Evolutionary conservation across 2,888 invertebrate genomes (phyloP).

Genomic region (Microctonus hyperodae): DNA sequence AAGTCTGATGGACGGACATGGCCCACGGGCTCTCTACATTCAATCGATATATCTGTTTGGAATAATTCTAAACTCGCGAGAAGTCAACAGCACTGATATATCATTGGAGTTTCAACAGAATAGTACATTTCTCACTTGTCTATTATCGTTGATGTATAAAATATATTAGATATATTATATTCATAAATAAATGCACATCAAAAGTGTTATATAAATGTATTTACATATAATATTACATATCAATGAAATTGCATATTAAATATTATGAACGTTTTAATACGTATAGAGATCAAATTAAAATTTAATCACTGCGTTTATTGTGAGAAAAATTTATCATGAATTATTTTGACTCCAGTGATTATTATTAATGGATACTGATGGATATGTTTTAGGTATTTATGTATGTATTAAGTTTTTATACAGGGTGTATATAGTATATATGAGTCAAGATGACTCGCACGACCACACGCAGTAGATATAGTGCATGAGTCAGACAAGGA

Average conservation of each 20-base stretch:
- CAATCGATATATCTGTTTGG: constrained; percentile 46
- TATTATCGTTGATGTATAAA: not conserved
- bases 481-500: constrained; percentile 39
- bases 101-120: too few relatives aligned
- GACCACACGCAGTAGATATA: constrained; percentile 34
- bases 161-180: not conserved
- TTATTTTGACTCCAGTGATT: not conserved
- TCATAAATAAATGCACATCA: not conserved
- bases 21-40: constrained; percentile 43
- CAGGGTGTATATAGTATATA: not conserved
- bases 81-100: not conserved
- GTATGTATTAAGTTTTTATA: not conserved
- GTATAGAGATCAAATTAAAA: too few relatives aligned
- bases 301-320: not conserved
- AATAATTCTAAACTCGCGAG: constrained; percentile 26
- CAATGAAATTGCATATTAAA: not conserved
- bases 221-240: not conserved
- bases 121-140: not conserved
- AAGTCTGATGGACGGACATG: constrained; percentile 46
- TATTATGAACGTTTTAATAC: too few relatives aligned
- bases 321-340: too few relatives aligned
- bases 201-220: not conserved
- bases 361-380: not conserved
- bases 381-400: not conserved
- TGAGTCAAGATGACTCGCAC: constrained; percentile 32